Evolutionary conservation across 2,888 invertebrate genomes (phyloP).

Genomic region (Andrena praecox): DNA sequence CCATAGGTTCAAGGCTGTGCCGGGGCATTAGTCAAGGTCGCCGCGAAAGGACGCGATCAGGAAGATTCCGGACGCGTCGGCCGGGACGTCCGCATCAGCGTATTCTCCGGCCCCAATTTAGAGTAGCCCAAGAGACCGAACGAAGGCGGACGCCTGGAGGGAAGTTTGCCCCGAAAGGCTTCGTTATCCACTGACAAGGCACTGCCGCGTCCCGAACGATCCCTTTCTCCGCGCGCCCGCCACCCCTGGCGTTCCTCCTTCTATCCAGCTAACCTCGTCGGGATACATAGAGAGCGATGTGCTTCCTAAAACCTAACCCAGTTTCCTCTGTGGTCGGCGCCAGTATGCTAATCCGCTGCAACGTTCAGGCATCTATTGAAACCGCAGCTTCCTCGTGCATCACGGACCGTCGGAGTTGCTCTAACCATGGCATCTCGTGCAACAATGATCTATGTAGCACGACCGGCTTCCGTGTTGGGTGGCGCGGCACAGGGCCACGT

Average conservation of each 20-base stretch:
- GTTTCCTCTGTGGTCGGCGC: constrained; percentile 71
- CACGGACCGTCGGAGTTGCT: constrained; percentile 66
- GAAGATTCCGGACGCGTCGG: constrained; percentile 36
- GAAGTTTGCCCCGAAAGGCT: constrained; percentile 64
- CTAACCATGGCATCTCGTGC: constrained; percentile 74
- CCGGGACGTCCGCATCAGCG: constrained; percentile 25
- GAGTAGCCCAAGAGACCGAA: constrained; percentile 45
- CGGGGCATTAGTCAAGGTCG: constrained; percentile 31
- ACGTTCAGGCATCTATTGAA: constrained; percentile 74
- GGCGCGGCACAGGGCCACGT: constrained; percentile 67
- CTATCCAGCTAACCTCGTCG: constrained; percentile 40
- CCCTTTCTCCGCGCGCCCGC: constrained; percentile 1
- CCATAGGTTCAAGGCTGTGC: constrained; percentile 13
- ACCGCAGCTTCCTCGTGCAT: constrained; percentile 73
- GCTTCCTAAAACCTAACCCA: constrained; percentile 72
- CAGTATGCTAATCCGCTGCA: constrained; percentile 77
- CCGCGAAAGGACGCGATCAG: constrained; percentile 36
- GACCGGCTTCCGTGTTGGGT: constrained; percentile 71
- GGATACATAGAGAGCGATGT: constrained; percentile 45
- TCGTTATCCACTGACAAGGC: constrained; percentile 69
- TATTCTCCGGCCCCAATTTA: constrained; percentile 45
- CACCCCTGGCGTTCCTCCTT: constrained; percentile 13
- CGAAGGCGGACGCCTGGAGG: constrained; percentile 60
- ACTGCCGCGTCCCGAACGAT: constrained; percentile 39
- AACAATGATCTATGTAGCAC: constrained; percentile 79